Evolutionary conservation across 2,797 vertebrate species (phyloP).

Genomic region (Gymnodraco acuticeps): DNA sequence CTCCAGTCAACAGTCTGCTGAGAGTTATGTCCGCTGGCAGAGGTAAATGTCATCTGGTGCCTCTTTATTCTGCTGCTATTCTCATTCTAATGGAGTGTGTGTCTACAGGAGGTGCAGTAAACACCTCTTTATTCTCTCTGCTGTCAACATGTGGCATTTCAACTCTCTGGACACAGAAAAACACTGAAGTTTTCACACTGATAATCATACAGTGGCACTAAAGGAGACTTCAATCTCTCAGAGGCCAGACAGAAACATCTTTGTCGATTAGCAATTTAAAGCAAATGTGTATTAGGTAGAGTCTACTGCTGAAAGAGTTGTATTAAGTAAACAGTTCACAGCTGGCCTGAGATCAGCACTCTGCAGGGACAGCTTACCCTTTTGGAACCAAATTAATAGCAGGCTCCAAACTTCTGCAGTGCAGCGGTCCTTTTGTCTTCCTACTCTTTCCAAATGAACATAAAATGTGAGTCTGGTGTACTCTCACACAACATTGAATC

Average conservation of each 20-base stretch:
- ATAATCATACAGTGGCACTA: neutral
- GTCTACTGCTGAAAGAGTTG: constrained; percentile 2
- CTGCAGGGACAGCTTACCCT: constrained; percentile 31
- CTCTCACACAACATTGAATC: neutral
- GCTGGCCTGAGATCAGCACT: neutral
- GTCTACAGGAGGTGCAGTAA: constrained; percentile 37
- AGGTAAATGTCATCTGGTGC: constrained; percentile 68
- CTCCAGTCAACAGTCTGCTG: neutral
- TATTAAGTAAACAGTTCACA: neutral
- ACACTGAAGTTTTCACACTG: neutral
- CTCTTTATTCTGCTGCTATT: constrained; percentile 45
- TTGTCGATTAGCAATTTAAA: neutral
- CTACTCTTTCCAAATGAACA: neutral
- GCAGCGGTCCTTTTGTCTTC: neutral
- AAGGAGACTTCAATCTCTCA: neutral
- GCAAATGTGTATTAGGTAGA: no score
- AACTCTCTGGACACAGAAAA: constrained; percentile 13
- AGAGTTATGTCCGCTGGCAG: constrained; percentile 6
- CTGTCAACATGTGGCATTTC: constrained; percentile 62
- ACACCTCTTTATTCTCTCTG: constrained; percentile 38
- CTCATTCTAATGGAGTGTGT: constrained; percentile 58
- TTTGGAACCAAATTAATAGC: constrained; percentile 23
- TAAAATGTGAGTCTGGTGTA: neutral
- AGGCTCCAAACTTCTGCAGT: constrained; percentile 27
- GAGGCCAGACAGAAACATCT: neutral